These are phyloP conservation scores for Battus philenor DNA, from an alignment of 1,140 invertebrate species.

Conservation along the genomic window DNA sequence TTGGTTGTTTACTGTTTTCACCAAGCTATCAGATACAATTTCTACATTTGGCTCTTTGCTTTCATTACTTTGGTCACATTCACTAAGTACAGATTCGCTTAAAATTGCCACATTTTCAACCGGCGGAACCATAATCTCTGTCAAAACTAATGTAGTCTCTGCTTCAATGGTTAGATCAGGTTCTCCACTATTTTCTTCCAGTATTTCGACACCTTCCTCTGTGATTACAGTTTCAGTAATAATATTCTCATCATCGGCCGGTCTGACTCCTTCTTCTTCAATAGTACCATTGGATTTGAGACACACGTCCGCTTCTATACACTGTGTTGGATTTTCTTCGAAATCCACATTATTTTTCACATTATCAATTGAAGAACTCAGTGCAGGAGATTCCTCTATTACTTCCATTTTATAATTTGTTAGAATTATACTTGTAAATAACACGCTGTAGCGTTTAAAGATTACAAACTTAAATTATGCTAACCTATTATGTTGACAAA, in stretches of 20 bases:
- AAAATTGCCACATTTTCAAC: neutral
- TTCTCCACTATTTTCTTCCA: constrained; percentile 8
- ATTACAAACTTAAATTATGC: constrained; percentile 23
- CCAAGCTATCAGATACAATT: constrained; percentile 17
- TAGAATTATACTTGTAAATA: constrained; percentile 5
- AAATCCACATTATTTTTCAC: constrained; percentile 29
- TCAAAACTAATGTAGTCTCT: neutral
- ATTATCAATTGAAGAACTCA: constrained; percentile 25
- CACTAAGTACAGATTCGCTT: neutral
- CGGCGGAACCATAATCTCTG: neutral
- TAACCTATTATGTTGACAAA: constrained; percentile 51
- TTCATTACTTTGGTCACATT: constrained; percentile 8
- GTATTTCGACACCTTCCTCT: neutral
- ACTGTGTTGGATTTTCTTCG: constrained; percentile 27
- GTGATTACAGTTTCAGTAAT: constrained; percentile 7
- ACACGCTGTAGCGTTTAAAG: constrained; percentile 14
- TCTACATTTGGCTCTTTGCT: constrained; percentile 8
- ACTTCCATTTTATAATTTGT: constrained; percentile 46
- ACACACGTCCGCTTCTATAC: constrained; percentile 38
- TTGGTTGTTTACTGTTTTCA: constrained; percentile 20
- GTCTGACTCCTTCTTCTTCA: constrained; percentile 18
- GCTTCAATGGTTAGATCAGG: neutral
- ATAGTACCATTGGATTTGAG: constrained; percentile 57
- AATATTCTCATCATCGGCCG: constrained; percentile 1
- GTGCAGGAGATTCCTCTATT: constrained; percentile 38